Percentiles rank a stretch among this genome's conserved stretches.
Conservation (phyloP, 2,888 invertebrate species). For the Tetragnatha montana region DNA sequence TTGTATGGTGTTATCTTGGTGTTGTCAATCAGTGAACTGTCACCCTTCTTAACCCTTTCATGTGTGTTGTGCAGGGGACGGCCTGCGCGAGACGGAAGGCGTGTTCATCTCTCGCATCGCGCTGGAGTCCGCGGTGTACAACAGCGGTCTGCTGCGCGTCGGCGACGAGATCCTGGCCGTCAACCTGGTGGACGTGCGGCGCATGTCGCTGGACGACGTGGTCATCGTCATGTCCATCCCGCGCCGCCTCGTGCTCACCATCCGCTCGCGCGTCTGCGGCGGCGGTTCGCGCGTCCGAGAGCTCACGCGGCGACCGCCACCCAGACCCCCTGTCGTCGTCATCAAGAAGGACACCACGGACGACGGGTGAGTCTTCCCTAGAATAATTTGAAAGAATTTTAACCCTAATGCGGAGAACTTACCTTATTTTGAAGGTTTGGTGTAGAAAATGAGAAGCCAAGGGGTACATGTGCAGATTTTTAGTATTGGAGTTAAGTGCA, state of each 20-base stretch:
- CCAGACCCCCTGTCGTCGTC: conserved; percentile 85
- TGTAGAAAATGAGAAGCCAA: neutral
- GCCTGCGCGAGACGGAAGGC: conserved; percentile 94
- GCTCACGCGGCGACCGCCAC: conserved; percentile 72
- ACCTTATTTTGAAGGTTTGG: neutral
- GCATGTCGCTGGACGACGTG: conserved; percentile 98
- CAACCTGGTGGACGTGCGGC: conserved; percentile 96
- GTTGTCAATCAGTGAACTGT: too few relatives aligned
- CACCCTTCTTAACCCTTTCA: too few relatives aligned
- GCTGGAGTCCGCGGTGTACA: conserved; percentile 96
- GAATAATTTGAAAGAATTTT: neutral
- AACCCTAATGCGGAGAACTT: neutral
- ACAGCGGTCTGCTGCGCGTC: conserved; percentile 95
- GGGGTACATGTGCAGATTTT: too few relatives aligned
- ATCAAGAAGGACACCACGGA: conserved; percentile 80
- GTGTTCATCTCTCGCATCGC: conserved; percentile 98
- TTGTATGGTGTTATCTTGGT: too few relatives aligned
- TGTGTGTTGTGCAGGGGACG: conserved; percentile 81
- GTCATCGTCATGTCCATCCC: conserved; percentile 99
- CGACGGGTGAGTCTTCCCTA: neutral
- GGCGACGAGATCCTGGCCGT: conserved; percentile 99
- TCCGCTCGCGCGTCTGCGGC: conserved; percentile 81
- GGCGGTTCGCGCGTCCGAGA: conserved; percentile 62
- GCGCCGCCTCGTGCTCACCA: conserved; percentile 92
- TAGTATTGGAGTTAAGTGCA: too few relatives aligned